Percentiles rank a stretch among this genome's conserved stretches.
phyloP scores from a whole-genome alignment of 2,113 vertebrate genomes.

The Corythaixoides concolor region DNA sequence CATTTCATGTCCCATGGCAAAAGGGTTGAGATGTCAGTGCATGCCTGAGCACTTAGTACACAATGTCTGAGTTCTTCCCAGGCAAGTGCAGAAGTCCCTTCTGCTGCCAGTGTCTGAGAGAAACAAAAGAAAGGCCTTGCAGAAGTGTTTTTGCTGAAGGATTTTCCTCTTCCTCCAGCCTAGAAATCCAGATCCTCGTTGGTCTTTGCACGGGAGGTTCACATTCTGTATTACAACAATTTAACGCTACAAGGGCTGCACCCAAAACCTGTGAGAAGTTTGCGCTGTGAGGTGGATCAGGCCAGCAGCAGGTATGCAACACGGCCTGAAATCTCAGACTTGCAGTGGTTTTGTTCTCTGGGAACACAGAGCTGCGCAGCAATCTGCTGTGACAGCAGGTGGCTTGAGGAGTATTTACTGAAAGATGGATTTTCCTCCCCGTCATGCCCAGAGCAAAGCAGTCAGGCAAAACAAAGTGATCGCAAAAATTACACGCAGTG shows the following conservation, averaged over 20 bases:
- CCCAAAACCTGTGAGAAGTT: background rate
- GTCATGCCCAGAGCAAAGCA: background rate
- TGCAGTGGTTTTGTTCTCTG: background rate
- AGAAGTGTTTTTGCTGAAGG: background rate
- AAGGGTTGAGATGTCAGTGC: background rate
- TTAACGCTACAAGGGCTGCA: background rate
- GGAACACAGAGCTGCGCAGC: background rate
- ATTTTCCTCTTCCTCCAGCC: background rate
- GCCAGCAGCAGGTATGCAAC: background rate
- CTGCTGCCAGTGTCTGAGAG: background rate
- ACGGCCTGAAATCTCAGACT: background rate
- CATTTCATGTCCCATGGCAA: background rate
- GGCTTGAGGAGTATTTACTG: constrained; percentile 16
- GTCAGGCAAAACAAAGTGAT: background rate
- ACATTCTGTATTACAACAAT: background rate
- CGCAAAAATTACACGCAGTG: background rate
- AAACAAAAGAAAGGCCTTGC: background rate
- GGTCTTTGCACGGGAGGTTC: background rate
- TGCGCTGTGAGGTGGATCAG: background rate
- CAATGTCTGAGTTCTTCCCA: background rate
- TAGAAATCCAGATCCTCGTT: background rate
- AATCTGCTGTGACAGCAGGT: constrained; percentile 41
- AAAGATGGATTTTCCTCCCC: constrained; percentile 44
- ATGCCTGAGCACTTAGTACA: background rate
- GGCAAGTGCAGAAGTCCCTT: background rate